Percentiles rank a stretch among this genome's conserved stretches.
phyloP scores from a whole-genome alignment of 2,797 vertebrate species.

The Rhinoraja longicauda region DNA sequence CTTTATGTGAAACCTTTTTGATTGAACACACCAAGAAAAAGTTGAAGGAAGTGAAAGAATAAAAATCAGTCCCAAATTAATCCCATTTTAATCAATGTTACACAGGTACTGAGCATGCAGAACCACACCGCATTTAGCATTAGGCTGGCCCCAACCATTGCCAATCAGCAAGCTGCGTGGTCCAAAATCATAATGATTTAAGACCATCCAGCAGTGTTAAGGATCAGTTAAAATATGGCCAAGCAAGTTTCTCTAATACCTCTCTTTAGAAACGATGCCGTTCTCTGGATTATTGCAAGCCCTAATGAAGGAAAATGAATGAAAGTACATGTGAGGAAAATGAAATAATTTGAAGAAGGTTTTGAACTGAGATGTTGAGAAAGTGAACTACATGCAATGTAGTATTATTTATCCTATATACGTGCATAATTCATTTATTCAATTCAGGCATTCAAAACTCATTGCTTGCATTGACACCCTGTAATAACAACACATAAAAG shows the following conservation, averaged over 20 bases:
- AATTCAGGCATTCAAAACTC: background rate
- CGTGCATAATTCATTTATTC: background rate
- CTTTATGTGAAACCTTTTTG: background rate
- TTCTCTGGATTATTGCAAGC: slow-evolving; percentile 69
- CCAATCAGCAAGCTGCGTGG: slow-evolving; percentile 39
- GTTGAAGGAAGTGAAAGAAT: slow-evolving; percentile 26
- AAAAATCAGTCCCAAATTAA: slow-evolving; percentile 34
- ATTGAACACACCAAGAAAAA: slow-evolving; percentile 14
- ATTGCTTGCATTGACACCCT: background rate
- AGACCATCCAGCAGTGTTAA: slow-evolving; percentile 45
- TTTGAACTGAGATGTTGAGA: slow-evolving; percentile 45
- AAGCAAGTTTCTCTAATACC: slow-evolving; percentile 72
- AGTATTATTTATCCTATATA: background rate
- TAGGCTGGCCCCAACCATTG: slow-evolving; percentile 40
- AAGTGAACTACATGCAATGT: slow-evolving; percentile 41
- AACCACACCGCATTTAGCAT: slow-evolving; percentile 43
- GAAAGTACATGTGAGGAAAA: slow-evolving; percentile 53
- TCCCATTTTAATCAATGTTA: slow-evolving; percentile 25
- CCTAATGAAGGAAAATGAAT: slow-evolving; percentile 74
- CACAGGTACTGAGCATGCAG: slow-evolving; percentile 44
- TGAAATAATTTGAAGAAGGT: slow-evolving; percentile 45
- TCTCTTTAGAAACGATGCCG: slow-evolving; percentile 81
- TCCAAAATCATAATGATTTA: slow-evolving; percentile 38
- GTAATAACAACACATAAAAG: background rate
- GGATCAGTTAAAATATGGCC: slow-evolving; percentile 53